Evolutionary conservation across 2,888 invertebrate species (phyloP), one percentile per base, ranked within the genome.

Genomic region (Drosophila siamana): DNA sequence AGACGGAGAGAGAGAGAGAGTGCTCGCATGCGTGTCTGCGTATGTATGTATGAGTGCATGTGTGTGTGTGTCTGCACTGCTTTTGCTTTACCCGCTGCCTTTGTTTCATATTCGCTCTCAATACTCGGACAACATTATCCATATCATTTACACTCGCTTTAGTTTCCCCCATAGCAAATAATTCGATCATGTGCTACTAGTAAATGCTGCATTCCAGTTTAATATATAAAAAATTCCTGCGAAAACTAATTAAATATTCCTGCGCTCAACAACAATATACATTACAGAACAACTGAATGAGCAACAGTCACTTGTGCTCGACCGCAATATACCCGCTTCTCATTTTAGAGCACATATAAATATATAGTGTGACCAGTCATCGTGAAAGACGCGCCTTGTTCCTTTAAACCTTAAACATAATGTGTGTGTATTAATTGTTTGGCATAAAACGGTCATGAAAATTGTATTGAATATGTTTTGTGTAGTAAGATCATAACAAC

Each of bases 1-100:
- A 26, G 26, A 26, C 26, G 5, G 24, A 26, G 33, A 43, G 13
- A 36, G 36, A 13, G 16, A 8, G 15, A 60, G 41, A 33, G 15
- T 26, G 55, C 44, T 59, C 28, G 11, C 33, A 11, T 33, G 33
- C 33, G 33, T 33, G n/a, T 33, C 11, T 33, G 62, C 40, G 59
- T 65, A 51, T 16, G 41, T 63, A 28, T 16, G 2, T 52, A 13
- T 16, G 36, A 47, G 24, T 55, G 46, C 24, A 43, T 62, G 67
- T 71, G 50, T 64, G 74, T 54, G 64, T 75, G 52, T 56, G 76
- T 82, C 71, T 80, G 83, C 83, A 79, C 59, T 82, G 80, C 83
- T 88, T 74, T 87, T 82, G 73, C 66, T 44, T 78, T 76, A 43
- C 46, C 74, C 86, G 82, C 88, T 79, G 67, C 86, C 88, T 83